Conservation (phyloP, 1,140 invertebrate genomes). For the Papilio glaucus region DNA sequence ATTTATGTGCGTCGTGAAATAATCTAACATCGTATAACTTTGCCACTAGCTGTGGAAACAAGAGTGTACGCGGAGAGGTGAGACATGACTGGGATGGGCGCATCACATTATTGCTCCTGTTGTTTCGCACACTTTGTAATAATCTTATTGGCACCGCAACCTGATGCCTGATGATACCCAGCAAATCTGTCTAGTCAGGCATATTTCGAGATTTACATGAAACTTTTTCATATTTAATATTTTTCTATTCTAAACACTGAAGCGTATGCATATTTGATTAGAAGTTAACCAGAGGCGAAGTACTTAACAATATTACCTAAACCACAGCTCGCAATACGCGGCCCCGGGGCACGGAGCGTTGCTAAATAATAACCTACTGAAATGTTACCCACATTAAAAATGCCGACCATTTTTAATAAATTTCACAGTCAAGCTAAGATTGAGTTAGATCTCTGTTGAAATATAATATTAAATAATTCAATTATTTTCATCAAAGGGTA, state of each 20-base stretch:
- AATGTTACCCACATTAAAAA: slow-evolving; percentile 7
- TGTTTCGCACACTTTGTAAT: too few relatives aligned
- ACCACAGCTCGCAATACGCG: slow-evolving; percentile 7
- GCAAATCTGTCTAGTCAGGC: neutral
- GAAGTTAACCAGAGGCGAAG: neutral
- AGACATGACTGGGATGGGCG: too few relatives aligned
- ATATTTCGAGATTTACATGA: neutral
- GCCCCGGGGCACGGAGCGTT: neutral
- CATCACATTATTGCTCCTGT: too few relatives aligned
- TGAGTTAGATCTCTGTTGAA: neutral
- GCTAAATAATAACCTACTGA: slow-evolving; percentile 14
- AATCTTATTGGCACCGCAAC: too few relatives aligned
- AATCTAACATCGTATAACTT: too few relatives aligned
- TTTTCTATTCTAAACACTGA: neutral
- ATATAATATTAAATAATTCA: neutral
- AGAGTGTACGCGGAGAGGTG: too few relatives aligned
- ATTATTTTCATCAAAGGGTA: neutral
- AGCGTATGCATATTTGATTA: slow-evolving; percentile 1
- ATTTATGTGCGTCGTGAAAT: too few relatives aligned
- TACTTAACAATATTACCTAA: slow-evolving; percentile 20
- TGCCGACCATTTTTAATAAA: slow-evolving; percentile 5
- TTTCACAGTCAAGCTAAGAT: slow-evolving; percentile 8
- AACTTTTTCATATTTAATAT: neutral
- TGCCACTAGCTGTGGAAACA: too few relatives aligned
- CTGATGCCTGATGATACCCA: too few relatives aligned